Base-by-base conservation (phyloP, 2,888 invertebrate species). In the Sceliomorpha sp. region DNA sequence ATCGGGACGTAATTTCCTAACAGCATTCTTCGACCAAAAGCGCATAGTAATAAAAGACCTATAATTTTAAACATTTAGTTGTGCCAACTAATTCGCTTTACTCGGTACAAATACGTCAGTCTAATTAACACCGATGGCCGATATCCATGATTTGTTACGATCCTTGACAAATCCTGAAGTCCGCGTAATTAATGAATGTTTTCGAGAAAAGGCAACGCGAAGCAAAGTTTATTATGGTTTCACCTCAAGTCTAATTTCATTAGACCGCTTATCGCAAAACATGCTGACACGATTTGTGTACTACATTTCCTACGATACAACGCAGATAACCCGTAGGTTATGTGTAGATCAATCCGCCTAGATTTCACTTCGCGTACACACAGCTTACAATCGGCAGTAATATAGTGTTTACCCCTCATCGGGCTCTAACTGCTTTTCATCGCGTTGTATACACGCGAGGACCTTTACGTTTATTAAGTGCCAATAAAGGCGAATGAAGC, bases 321-420 rank as follows among this genome's bases (percentile, higher is more conserved):
- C 13, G 17, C 37, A 7, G 37, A 37, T 37, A 37, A 37, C 8
- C 37, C 37, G 13, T 10, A 37, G 37, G 37, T 17, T 13, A 37
- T 8, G 37, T 15, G 40, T 24, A 24, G 24, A 40, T 40, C 40
- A 40, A 40, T 40, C 40, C 40, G 24, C 24, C 26, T 24, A 20
- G 20, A 20, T 24, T 10, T 24, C 37, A 17, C 15, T 9, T 14
- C 37, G 37, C 15, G 13, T 37, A 37, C 14, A 37, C 14, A 14
- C 37, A 8, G 8, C 15, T 40, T 9, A 40, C 40, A 40, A 40
- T 40, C 17, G 40, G 40, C 40, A 40, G 40, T 40, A 40, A 40
- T 24, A 17, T 40, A 10, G 40, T 24, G 20, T 17, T 40, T 40
- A 40, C 13, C n/a, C 20, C 20, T 20, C 20, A 20, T 20, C 20